phyloP scores from a whole-genome alignment of 2,797 vertebrate species.

The Anomalospiza imberbis region DNA sequence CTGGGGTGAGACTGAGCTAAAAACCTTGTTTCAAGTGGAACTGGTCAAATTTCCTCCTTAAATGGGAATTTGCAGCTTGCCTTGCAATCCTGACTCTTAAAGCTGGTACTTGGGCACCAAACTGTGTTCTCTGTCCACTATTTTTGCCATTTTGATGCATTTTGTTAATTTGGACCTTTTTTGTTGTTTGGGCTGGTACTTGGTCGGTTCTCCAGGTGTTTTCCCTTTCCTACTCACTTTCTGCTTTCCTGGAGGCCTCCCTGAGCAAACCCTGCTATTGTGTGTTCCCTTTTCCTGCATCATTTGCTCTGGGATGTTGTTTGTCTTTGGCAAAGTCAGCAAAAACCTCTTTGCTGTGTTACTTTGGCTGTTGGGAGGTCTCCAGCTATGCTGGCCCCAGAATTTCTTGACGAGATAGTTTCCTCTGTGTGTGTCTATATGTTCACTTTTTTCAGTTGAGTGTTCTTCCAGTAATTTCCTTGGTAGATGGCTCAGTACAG shows the following conservation, averaged over 20 bases:
- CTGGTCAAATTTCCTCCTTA: neutral
- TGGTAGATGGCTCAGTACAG: neutral
- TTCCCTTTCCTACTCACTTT: neutral
- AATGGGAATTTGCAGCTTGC: neutral
- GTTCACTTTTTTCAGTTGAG: neutral
- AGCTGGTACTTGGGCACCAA: neutral
- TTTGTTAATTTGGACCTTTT: neutral
- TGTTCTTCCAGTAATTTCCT: neutral
- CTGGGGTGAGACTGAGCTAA: neutral
- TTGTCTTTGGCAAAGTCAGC: neutral
- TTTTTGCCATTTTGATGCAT: neutral
- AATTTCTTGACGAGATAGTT: neutral
- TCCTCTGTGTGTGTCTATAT: accelerated
- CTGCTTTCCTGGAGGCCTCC: neutral
- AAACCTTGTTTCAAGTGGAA: neutral
- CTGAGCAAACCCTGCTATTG: neutral
- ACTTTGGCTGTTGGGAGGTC: neutral
- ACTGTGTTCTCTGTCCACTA: accelerated
- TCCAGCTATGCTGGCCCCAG: neutral
- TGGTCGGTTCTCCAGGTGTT: accelerated
- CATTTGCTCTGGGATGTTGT: neutral
- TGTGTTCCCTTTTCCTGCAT: neutral
- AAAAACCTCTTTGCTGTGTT: neutral
- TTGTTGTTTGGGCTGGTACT: neutral
- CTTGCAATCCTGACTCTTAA: neutral